Percentiles rank a stretch among this genome's conserved stretches.
These are phyloP conservation scores for Acleris literana DNA, from an alignment of 2,888 invertebrate genomes.

Conservation along the genomic window DNA sequence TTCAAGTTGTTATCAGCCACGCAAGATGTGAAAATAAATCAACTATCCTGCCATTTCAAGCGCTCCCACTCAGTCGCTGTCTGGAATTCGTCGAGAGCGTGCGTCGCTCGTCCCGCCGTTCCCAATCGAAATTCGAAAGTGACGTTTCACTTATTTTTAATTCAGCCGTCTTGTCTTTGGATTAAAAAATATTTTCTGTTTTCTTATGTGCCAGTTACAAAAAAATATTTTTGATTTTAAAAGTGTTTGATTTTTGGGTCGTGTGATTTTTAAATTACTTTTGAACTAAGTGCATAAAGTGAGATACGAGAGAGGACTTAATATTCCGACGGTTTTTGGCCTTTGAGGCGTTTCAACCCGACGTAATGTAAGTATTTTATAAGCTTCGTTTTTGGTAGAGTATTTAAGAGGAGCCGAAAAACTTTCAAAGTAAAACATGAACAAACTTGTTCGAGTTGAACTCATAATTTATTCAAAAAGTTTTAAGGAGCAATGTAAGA, in stretches of 20 bases:
- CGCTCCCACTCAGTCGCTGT: slow-evolving; percentile 20
- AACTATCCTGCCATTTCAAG: slow-evolving; percentile 9
- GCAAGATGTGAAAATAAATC: slow-evolving; percentile 10
- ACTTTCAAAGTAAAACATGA: background rate
- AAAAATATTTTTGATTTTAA: background rate
- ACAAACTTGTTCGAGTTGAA: background rate
- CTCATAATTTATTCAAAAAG: background rate
- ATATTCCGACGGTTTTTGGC: slow-evolving; percentile 2
- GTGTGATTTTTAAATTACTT: background rate
- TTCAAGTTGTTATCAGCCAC: background rate
- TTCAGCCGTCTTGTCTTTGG: background rate
- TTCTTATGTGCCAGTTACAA: slow-evolving; percentile 9
- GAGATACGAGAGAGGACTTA: background rate
- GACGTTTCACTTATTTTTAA: slow-evolving; percentile 2
- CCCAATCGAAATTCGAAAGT: slow-evolving; percentile 14
- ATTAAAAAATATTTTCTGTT: background rate
- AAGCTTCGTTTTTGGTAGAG: background rate
- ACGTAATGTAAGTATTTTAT: slow-evolving; percentile 32
- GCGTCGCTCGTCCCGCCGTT: slow-evolving; percentile 11
- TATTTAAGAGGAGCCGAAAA: background rate
- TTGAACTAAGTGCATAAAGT: slow-evolving; percentile 19
- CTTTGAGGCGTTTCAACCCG: slow-evolving; percentile 8
- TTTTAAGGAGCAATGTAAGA: background rate
- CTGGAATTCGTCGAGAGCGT: slow-evolving; percentile 24
- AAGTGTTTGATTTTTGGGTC: background rate